A percentile compares a stretch with the other conserved stretches of the same genome.
These are phyloP conservation scores for Notamacropus eugenii DNA, from an alignment of 2,797 vertebrate genomes.

Conservation along the genomic window DNA sequence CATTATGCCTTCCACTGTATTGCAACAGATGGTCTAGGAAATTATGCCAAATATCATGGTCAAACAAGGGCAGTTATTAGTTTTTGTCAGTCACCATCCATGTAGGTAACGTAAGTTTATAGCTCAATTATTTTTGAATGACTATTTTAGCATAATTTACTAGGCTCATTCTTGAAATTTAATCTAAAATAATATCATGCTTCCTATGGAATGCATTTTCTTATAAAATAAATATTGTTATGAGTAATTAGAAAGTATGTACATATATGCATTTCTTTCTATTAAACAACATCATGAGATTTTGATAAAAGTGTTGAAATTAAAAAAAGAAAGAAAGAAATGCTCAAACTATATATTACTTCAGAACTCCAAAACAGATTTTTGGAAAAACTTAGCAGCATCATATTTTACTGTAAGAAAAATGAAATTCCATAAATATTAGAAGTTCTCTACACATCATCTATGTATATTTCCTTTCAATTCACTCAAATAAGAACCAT, in stretches of 20 bases:
- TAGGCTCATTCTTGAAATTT: not conserved
- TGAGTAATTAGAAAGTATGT: not conserved
- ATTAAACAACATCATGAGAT: not conserved
- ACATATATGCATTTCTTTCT: not conserved
- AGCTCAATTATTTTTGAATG: not conserved
- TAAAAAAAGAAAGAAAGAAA: not conserved
- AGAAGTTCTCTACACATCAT: slow-evolving; percentile 4
- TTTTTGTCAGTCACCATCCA: not conserved
- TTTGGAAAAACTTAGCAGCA: not conserved
- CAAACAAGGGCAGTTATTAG: not conserved
- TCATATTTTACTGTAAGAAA: slow-evolving; percentile 38
- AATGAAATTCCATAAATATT: slow-evolving; percentile 44
- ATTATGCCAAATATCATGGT: not conserved
- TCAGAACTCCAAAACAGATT: not conserved
- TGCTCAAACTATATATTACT: not conserved
- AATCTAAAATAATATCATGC: not conserved
- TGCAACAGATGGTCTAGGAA: not conserved
- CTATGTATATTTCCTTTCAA: slow-evolving; percentile 28
- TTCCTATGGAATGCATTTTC: not conserved
- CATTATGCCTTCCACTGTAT: not conserved
- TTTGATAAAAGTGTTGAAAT: not conserved
- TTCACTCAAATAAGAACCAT: slow-evolving; percentile 7
- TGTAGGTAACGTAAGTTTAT: not conserved
- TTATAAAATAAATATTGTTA: not conserved
- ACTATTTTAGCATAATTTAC: not conserved